Conservation (phyloP, 2,797 vertebrate genomes). For the Crocodylus rhombifer region DNA sequence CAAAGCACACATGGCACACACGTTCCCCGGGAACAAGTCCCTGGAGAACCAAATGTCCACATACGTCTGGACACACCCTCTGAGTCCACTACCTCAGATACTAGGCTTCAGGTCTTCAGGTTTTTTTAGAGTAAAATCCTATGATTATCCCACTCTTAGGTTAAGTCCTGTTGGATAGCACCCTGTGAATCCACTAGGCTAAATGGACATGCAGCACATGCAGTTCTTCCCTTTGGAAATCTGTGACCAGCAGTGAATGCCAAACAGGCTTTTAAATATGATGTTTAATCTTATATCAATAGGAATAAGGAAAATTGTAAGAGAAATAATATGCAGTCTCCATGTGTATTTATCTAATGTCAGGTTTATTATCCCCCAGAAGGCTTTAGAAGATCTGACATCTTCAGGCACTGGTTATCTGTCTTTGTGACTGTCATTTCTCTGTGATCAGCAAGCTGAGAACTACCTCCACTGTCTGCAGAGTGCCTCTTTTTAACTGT, state of each 20-base stretch:
- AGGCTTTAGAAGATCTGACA: not conserved
- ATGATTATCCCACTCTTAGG: not conserved
- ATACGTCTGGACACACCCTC: too few relatives aligned
- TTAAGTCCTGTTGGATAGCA: not conserved
- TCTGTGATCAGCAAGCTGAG: not conserved
- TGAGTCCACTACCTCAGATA: not conserved
- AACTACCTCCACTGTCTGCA: not conserved
- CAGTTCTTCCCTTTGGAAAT: not conserved
- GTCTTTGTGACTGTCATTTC: not conserved
- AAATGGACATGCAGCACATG: not conserved
- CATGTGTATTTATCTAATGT: not conserved
- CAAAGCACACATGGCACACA: too few relatives aligned
- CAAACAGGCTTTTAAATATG: not conserved
- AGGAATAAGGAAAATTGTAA: not conserved
- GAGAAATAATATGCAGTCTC: not conserved
- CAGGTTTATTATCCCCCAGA: not conserved
- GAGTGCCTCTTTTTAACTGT: too few relatives aligned
- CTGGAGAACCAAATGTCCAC: too few relatives aligned
- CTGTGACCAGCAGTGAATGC: not conserved
- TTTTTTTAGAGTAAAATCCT: not conserved
- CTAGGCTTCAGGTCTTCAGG: not conserved
- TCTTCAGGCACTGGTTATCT: not conserved
- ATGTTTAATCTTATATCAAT: not conserved
- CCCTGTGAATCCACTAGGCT: not conserved
- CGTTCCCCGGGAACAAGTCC: too few relatives aligned